A percentile compares a stretch with the other conserved stretches of the same genome.
phyloP scores from a whole-genome alignment of 2,888 invertebrate species.

The Coleophora deauratella region DNA sequence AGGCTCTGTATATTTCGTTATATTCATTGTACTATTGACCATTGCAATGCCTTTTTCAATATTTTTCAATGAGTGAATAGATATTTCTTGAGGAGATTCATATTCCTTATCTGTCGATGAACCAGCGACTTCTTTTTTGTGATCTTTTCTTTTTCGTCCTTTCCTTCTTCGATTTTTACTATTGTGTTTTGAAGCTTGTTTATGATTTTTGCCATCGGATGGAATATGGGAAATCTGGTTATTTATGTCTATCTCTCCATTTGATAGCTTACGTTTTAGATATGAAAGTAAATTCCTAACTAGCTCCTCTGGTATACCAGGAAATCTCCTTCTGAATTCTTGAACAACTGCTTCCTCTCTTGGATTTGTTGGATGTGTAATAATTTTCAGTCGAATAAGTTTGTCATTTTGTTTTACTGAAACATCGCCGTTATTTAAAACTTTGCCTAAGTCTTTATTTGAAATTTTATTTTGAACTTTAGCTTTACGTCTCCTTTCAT shows the following conservation, averaged over 20 bases:
- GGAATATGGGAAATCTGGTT: neutral
- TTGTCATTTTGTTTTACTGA: slow-evolving; percentile 2
- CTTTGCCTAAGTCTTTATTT: too few relatives aligned
- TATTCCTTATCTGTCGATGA: too few relatives aligned
- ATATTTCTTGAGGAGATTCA: too few relatives aligned
- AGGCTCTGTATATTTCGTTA: too few relatives aligned
- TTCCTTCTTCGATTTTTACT: neutral
- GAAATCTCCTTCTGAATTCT: slow-evolving; percentile 22
- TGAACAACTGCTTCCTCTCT: slow-evolving; percentile 17
- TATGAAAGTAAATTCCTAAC: slow-evolving; percentile 19
- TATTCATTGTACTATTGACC: too few relatives aligned
- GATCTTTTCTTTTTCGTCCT: neutral
- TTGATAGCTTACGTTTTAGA: slow-evolving; percentile 17
- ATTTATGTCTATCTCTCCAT: slow-evolving; percentile 4
- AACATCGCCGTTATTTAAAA: too few relatives aligned
- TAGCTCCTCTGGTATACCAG: slow-evolving; percentile 21
- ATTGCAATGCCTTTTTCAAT: too few relatives aligned
- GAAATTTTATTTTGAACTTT: too few relatives aligned
- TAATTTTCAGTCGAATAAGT: neutral
- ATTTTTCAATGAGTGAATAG: too few relatives aligned
- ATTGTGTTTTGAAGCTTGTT: neutral
- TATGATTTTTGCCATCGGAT: neutral
- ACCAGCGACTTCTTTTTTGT: too few relatives aligned
- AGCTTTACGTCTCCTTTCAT: too few relatives aligned
- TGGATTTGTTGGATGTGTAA: neutral